Base-by-base conservation (phyloP, 1,140 invertebrate genomes). In the Solen grandis region DNA sequence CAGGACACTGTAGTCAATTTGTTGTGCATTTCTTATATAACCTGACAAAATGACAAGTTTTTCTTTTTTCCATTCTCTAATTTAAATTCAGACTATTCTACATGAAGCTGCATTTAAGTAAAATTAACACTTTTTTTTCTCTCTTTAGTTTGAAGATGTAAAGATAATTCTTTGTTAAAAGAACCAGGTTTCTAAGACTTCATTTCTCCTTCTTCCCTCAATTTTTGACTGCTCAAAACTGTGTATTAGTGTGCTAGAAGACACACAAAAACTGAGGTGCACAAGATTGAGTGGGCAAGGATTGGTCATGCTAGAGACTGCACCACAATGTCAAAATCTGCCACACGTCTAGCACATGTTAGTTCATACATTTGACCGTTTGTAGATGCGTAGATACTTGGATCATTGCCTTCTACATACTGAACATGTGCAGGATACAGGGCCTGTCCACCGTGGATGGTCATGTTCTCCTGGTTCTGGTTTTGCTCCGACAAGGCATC, bases 331-430 rank as follows among this genome's bases (percentile, higher is more conserved):
- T 41, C 52, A 50, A 63, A 80, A 46, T 46, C 33, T 72, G 59
- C 83, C 78, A 35, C 75, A 85, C 84, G 59, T 85, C 84, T 85
- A 85, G 59, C 66, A 50, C 54, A 70, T 46, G 59, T 82, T 76
- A 77, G 55, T 74, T 84, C 92, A 91, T 93, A 95, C 94, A 94
- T 93, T 90, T 93, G 93, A 85, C 95, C 95, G 94, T 95, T 95
- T 81, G 94, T 92, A 85, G 94, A 93, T 92, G 94, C 94, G 93
- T 95, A 95, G 89, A 95, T 94, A 85, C 94, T 94, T 86, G 94
- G 94, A 91, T 95, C 95, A 84, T 92, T 88, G 81, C 94, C 94
- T 86, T 95, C 95, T 87, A 95, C 94, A 93, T 95, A 95, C 90
- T 95, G 94, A 81, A 95, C 94, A 92, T 95, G 95, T 38, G 95